Evolutionary conservation across 2,797 vertebrate species (phyloP).

Genomic region (Pangasius sanitwongsei): DNA sequence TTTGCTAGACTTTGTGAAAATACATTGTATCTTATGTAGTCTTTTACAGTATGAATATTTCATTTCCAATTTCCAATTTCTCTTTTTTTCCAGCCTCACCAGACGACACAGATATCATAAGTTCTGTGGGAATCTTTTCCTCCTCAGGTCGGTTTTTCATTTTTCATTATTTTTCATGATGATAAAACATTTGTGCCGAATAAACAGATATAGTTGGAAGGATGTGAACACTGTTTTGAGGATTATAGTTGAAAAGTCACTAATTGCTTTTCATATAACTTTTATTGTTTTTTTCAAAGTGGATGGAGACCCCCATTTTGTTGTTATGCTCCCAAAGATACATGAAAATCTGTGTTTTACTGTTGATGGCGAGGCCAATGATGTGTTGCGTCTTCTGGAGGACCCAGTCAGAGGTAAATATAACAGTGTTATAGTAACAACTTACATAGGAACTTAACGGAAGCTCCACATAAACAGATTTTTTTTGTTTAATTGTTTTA

Average conservation of each 20-base stretch:
- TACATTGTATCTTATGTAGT: neutral
- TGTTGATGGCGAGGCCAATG: conserved; percentile 77
- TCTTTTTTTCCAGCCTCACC: conserved; percentile 33
- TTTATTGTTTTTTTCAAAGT: conserved; percentile 66
- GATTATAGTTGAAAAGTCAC: neutral
- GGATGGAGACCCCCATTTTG: conserved; percentile 87
- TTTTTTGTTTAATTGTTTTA: neutral
- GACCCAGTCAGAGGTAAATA: conserved; percentile 72
- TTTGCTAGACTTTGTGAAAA: neutral
- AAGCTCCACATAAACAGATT: neutral
- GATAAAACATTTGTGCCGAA: neutral
- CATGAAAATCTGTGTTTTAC: conserved; percentile 83
- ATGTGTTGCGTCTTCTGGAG: conserved; percentile 80
- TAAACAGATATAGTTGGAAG: neutral
- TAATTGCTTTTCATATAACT: neutral
- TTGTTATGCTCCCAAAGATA: conserved; percentile 77
- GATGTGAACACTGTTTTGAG: neutral
- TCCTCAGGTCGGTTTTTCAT: conserved; percentile 71
- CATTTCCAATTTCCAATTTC: neutral
- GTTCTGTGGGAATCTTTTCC: conserved; percentile 67
- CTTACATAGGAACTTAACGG: neutral
- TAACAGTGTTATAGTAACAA: neutral
- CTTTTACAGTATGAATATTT: neutral
- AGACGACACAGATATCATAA: conserved; percentile 65
- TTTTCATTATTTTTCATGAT: neutral